Conservation (phyloP, 1,140 invertebrate species). For the Dolichoris vasculosae region DNA sequence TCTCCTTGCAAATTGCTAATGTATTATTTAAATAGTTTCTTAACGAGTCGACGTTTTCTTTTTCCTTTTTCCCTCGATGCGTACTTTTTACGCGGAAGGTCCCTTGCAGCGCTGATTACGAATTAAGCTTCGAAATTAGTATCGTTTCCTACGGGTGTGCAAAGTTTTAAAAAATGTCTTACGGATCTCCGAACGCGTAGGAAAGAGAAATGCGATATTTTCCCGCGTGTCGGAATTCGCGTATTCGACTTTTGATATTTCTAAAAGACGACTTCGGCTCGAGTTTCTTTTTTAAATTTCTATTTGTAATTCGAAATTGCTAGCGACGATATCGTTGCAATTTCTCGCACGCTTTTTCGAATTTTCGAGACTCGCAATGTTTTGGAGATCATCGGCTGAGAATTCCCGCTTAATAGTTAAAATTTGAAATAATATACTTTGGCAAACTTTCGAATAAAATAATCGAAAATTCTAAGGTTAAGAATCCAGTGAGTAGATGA, state of each 20-base stretch:
- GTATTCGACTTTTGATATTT: not conserved
- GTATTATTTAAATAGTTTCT: not conserved
- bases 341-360: not conserved
- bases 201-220: not conserved
- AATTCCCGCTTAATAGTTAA: not conserved
- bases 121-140: not conserved
- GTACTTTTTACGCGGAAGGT: not conserved
- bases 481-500: no score
- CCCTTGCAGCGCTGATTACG: not conserved
- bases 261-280: not conserved
- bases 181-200: not conserved
- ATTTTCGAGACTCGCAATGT: not conserved
- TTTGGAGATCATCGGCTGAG: no score
- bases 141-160: not conserved
- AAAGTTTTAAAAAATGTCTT: not conserved
- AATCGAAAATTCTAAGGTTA: no score
- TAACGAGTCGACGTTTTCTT: not conserved
- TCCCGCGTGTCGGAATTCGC: not conserved
- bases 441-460: no score
- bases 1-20: not conserved
- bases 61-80: not conserved
- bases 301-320: not conserved
- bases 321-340: not conserved
- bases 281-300: slow-evolving; percentile 11
- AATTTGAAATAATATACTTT: no score